These are phyloP conservation scores for Macrosiphum euphorbiae DNA, from an alignment of 2,888 invertebrate genomes.

Conservation along the genomic window DNA sequence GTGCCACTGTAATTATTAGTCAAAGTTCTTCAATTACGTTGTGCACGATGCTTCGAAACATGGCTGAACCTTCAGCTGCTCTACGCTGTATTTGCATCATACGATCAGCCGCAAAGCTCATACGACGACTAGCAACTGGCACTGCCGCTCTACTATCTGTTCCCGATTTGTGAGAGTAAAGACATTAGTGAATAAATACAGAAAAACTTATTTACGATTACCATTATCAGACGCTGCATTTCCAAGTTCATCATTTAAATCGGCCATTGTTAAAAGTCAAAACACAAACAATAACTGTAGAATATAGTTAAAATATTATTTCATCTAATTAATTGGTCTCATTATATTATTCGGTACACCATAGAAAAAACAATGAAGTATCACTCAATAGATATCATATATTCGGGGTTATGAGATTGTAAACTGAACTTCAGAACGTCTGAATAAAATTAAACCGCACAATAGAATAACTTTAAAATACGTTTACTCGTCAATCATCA, in stretches of 20 bases:
- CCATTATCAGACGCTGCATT: constrained; percentile 38
- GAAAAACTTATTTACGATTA: constrained; percentile 30
- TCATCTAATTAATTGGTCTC: neutral
- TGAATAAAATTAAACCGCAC: neutral
- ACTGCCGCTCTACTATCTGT: constrained; percentile 46
- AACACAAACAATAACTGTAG: neutral
- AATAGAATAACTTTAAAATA: neutral
- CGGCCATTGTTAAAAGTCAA: constrained; percentile 34
- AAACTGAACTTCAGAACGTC: neutral
- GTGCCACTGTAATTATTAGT: constrained; percentile 75
- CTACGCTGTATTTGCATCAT: constrained; percentile 66
- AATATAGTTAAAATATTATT: neutral
- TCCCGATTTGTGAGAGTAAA: constrained; percentile 21
- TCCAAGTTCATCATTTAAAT: constrained; percentile 28
- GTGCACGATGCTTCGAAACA: constrained; percentile 69
- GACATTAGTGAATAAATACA: neutral
- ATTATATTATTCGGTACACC: neutral
- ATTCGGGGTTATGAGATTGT: neutral
- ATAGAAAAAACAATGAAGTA: neutral
- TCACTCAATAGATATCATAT: neutral
- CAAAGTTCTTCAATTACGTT: constrained; percentile 76
- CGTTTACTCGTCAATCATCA: neutral
- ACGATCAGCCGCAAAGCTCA: constrained; percentile 65
- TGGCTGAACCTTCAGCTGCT: constrained; percentile 68
- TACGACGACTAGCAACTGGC: constrained; percentile 48